A percentile compares a stretch with the other conserved stretches of the same genome.
Evolutionary conservation across 2,888 invertebrate species (phyloP).

Genomic region (Tenthredo livida): DNA sequence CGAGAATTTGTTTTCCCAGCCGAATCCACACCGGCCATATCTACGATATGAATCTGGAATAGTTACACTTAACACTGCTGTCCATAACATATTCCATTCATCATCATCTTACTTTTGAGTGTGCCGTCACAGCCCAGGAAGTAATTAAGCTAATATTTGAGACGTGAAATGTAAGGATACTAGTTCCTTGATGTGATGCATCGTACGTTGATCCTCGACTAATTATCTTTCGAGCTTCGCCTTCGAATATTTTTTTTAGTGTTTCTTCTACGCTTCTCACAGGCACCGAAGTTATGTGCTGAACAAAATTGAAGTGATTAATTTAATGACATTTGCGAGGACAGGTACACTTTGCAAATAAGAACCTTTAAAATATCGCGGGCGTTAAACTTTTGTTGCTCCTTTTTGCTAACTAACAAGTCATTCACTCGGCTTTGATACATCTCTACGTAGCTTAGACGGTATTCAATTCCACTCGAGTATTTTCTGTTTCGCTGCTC

Average conservation of each 20-base stretch:
- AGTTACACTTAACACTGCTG: neutral
- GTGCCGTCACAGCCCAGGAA: slow-evolving; percentile 63
- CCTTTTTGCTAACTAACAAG: slow-evolving; percentile 68
- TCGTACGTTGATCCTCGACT: slow-evolving; percentile 67
- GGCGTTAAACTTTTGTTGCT: slow-evolving; percentile 60
- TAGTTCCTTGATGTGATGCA: slow-evolving; percentile 74
- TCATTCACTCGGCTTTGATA: slow-evolving; percentile 72
- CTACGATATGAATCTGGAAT: slow-evolving; percentile 77
- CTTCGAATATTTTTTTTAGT: slow-evolving; percentile 72
- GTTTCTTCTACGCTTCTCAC: slow-evolving; percentile 70
- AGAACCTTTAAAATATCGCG: slow-evolving; percentile 64
- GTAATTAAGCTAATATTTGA: slow-evolving; percentile 63
- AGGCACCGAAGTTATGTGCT: slow-evolving; percentile 66
- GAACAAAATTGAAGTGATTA: neutral
- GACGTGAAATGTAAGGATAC: slow-evolving; percentile 76
- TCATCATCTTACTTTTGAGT: slow-evolving; percentile 67
- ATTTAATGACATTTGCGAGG: neutral
- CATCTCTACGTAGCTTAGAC: slow-evolving; percentile 76
- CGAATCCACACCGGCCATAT: slow-evolving; percentile 77
- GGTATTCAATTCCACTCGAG: slow-evolving; percentile 71
- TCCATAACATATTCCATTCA: slow-evolving; percentile 32
- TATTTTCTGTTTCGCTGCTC: slow-evolving; percentile 66
- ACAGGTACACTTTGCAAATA: neutral
- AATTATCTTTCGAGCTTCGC: slow-evolving; percentile 75
- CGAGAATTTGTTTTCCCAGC: slow-evolving; percentile 69